Base-by-base conservation (phyloP, 2,888 invertebrate species). In the Idaea biselata region DNA sequence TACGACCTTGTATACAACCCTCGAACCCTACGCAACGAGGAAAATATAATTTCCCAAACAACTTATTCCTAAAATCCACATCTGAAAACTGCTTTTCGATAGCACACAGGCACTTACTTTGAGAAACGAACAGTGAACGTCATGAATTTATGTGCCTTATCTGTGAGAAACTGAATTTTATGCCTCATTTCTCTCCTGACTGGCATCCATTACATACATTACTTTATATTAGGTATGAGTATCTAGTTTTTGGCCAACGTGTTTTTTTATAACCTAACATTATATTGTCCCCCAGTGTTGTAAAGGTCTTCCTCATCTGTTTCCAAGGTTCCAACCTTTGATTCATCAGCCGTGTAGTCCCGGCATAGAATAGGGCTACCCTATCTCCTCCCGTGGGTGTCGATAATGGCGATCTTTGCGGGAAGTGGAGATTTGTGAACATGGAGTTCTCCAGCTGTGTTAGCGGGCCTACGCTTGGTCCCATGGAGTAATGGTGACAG, bases 121-220 rank as follows among this genome's bases (percentile, higher is more conserved):
- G 18, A 55, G 58, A 58, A 54, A 61, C 17, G 31, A 61, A 61
- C 58, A 53, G 6, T 33, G 25, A 44, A 55, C 55, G 17, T n/a
- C 60, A 44, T 44, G 60, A 60, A 25, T 31, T 58, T 16, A 16
- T 56, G 18, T 18, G 18, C 56, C 55, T 33, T 57, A 62, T 59
- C 59, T 58, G 25, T 53, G 25, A 53, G 18, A 55, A 11, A 57
- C 57, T 57, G 54, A 62, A 59, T 62, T 62, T 59, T 57, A 58
- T 59, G 31, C 62, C 56, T 59, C 59, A 59, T 56, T 55, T 58
- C 16, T 58, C 31, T 44, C 44, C 44, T 44, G 44, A 44, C 44
- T 44, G 44, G 44, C 44, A 44, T 44, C 44, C 44, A 44, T 44
- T 44, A 44, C 44, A 44, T 44, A 44, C 44, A 44, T 44, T 44